Conservation (phyloP, 2,113 vertebrate species). For the Podarcis muralis region DNA sequence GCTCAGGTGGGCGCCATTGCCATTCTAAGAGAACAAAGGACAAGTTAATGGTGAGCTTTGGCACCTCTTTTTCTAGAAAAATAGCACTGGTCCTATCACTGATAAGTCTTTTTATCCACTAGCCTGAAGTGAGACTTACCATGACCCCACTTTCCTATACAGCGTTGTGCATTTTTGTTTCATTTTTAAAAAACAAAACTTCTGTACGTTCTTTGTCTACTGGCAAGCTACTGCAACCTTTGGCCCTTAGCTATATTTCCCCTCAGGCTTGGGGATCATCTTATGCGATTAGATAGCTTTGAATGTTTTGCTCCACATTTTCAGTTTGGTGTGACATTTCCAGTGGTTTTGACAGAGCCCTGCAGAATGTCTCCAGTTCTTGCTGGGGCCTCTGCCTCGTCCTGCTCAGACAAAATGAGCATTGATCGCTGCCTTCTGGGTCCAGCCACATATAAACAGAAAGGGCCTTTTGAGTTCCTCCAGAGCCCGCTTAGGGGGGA, state of each 20-base stretch:
- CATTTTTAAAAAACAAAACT: too few relatives aligned
- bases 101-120: background rate
- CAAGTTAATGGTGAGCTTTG: too few relatives aligned
- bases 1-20: too few relatives aligned
- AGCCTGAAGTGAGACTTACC: background rate
- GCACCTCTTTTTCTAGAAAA: too few relatives aligned
- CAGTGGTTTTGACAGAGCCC: conserved; percentile 52
- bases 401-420: conserved; percentile 58
- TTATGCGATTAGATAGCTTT: background rate
- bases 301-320: background rate
- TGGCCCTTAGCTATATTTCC: fast-evolving
- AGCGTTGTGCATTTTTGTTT: background rate
- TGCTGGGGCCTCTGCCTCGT: conserved; percentile 6
- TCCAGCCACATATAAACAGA: conserved; percentile 54
- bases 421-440: conserved; percentile 21
- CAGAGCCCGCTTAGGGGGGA: conserved; percentile 11
- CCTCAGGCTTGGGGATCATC: fast-evolving
- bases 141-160: too few relatives aligned
- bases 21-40: too few relatives aligned
- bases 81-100: background rate
- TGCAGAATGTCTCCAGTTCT: conserved; percentile 67
- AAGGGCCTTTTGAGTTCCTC: conserved; percentile 41
- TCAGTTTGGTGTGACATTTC: conserved; percentile 56
- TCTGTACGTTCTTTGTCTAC: background rate
- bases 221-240: background rate